Conservation (phyloP, 2,888 invertebrate species). For the Phanerotoma sp. region DNA sequence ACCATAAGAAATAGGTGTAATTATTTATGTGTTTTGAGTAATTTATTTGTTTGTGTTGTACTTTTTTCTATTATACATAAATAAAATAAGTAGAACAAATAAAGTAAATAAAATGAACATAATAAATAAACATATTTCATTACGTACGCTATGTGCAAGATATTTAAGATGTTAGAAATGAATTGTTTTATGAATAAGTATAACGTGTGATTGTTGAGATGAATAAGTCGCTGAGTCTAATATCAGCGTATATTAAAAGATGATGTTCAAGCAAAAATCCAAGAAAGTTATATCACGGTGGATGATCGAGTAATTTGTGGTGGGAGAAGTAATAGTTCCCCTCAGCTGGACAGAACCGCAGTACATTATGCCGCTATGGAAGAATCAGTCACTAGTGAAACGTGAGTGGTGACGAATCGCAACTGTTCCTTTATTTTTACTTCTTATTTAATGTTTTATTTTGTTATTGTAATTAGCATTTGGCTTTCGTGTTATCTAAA, state of each 20-base stretch:
- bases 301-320: slow-evolving; percentile 45
- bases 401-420: slow-evolving; percentile 55
- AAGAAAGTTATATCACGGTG: slow-evolving; percentile 42
- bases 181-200: no score
- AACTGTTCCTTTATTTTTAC: slow-evolving; percentile 15
- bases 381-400: slow-evolving; percentile 56
- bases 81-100: no score
- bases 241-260: background rate
- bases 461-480: background rate
- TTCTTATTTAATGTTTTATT: slow-evolving; percentile 8
- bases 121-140: no score
- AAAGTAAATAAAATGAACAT: no score
- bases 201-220: no score
- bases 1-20: background rate
- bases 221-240: no score
- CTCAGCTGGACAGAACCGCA: slow-evolving; percentile 46
- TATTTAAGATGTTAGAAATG: no score
- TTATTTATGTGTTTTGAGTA: background rate
- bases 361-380: slow-evolving; percentile 49
- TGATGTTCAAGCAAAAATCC: slow-evolving; percentile 11
- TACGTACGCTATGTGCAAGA: no score
- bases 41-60: background rate
- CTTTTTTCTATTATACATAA: no score
- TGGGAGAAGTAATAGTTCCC: slow-evolving; percentile 56
- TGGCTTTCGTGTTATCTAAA: background rate